A percentile compares a stretch with the other conserved stretches of the same genome.
Conservation (phyloP, 2,888 invertebrate genomes). For the Nineta flava region DNA sequence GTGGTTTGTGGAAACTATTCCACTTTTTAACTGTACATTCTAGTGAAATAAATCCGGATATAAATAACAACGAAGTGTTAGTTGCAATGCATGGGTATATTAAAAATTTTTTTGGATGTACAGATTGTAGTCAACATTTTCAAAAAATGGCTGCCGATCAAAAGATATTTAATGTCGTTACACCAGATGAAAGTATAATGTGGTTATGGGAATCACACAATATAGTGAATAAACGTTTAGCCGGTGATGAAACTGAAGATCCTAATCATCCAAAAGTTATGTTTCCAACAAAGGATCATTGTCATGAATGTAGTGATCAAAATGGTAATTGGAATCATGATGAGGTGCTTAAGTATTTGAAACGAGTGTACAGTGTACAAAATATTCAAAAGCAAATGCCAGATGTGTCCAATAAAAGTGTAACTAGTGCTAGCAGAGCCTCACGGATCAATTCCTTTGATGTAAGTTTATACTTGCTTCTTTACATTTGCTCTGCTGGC, state of each 20-base stretch:
- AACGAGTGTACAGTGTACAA: slow-evolving; percentile 32
- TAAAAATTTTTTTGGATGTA: slow-evolving; percentile 84
- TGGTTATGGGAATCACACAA: slow-evolving; percentile 96
- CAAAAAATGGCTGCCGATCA: slow-evolving; percentile 62
- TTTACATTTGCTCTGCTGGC: slow-evolving; percentile 57
- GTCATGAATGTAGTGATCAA: slow-evolving; percentile 46
- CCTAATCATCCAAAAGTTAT: slow-evolving; percentile 76
- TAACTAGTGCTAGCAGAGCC: slow-evolving; percentile 13
- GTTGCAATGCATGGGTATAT: slow-evolving; percentile 77
- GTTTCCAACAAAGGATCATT: slow-evolving; percentile 58
- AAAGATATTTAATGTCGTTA: slow-evolving; percentile 50
- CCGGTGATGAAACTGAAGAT: slow-evolving; percentile 80
- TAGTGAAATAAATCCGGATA: slow-evolving; percentile 22
- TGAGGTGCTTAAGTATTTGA: slow-evolving; percentile 46
- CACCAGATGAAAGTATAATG: slow-evolving; percentile 59
- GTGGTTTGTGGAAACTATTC: slow-evolving; percentile 89
- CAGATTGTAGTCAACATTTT: slow-evolving; percentile 82
- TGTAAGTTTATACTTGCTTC: slow-evolving; percentile 58
- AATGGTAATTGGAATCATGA: slow-evolving; percentile 42
- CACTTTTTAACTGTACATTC: slow-evolving; percentile 80
- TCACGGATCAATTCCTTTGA: slow-evolving; percentile 28
- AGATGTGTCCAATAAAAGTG: slow-evolving; percentile 15
- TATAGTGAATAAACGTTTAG: slow-evolving; percentile 73
- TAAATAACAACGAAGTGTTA: slow-evolving; percentile 46
- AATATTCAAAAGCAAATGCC: slow-evolving; percentile 19